These are phyloP conservation scores for Solea senegalensis DNA, from an alignment of 2,113 vertebrate genomes.

Conservation along the genomic window DNA sequence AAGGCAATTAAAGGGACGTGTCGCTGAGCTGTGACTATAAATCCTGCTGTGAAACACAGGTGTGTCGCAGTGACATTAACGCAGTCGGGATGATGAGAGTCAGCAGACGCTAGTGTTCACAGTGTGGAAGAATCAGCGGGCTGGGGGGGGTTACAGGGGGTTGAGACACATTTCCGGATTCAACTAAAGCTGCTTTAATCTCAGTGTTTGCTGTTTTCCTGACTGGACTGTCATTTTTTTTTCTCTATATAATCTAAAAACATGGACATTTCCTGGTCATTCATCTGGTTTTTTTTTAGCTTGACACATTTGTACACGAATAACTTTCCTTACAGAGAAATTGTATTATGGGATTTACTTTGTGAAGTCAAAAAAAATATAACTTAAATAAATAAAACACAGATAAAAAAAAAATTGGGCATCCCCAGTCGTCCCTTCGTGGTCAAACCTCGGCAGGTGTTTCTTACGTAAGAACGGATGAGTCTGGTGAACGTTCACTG, in stretches of 20 bases:
- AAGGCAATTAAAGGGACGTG: constrained; percentile 42
- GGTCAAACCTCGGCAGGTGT: constrained; percentile 27
- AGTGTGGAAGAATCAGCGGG: too few species aligned
- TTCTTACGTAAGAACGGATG: constrained; percentile 41
- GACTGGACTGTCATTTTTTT: neutral
- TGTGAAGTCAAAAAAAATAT: too few species aligned
- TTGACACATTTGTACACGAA: neutral
- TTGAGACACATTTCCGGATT: neutral
- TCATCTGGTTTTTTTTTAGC: neutral
- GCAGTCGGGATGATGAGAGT: too few species aligned
- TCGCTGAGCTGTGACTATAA: too few species aligned
- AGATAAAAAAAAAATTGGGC: too few species aligned
- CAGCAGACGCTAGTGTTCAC: too few species aligned
- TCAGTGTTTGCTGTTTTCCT: neutral
- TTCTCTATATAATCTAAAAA: neutral
- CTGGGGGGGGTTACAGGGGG: neutral
- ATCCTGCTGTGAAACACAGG: too few species aligned
- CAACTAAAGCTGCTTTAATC: neutral
- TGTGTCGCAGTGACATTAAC: too few species aligned
- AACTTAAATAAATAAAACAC: too few species aligned
- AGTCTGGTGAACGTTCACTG: constrained; percentile 22
- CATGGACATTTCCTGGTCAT: neutral
- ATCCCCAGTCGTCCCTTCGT: too few species aligned
- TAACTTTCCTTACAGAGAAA: neutral
- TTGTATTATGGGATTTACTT: too few species aligned